phyloP scores from a whole-genome alignment of 2,888 invertebrate species.

The Cenopis cana region DNA sequence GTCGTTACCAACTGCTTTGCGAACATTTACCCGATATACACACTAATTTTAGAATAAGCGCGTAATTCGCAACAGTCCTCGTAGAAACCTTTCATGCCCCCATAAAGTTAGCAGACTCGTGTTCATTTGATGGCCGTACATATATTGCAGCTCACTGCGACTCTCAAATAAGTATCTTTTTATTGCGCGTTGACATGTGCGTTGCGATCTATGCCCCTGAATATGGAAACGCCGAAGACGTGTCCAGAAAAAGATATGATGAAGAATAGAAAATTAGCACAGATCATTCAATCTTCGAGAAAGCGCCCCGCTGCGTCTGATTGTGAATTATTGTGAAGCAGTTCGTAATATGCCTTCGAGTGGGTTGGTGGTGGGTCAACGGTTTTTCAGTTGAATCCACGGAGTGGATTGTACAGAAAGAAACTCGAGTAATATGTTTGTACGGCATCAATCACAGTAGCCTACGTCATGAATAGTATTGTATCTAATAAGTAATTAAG shows the following conservation, averaged over 20 bases:
- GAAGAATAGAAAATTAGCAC: too few species aligned
- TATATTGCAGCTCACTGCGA: slow-evolving; percentile 19
- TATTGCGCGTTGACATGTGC: slow-evolving; percentile 30
- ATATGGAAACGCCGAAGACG: not conserved
- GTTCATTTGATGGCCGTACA: slow-evolving; percentile 59
- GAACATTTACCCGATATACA: slow-evolving; percentile 68
- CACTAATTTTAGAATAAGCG: slow-evolving; percentile 68
- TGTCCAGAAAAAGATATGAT: not conserved
- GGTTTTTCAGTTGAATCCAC: too few species aligned
- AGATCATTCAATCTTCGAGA: not conserved
- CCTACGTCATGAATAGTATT: not conserved
- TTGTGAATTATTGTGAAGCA: too few species aligned
- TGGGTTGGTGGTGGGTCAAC: too few species aligned
- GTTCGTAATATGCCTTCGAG: too few species aligned
- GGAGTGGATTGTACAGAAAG: too few species aligned
- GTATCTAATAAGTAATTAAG: slow-evolving; percentile 21
- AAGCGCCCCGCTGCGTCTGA: not conserved
- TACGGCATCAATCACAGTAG: not conserved
- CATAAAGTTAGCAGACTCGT: slow-evolving; percentile 63
- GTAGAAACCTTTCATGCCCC: slow-evolving; percentile 55
- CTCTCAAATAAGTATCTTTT: slow-evolving; percentile 23
- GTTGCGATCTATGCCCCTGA: not conserved
- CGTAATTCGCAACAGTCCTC: slow-evolving; percentile 67
- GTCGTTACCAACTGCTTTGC: slow-evolving; percentile 67
- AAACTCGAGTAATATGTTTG: too few species aligned